Evolutionary conservation across 2,888 invertebrate species (phyloP).

Genomic region (Cordylochernes scorpioides): DNA sequence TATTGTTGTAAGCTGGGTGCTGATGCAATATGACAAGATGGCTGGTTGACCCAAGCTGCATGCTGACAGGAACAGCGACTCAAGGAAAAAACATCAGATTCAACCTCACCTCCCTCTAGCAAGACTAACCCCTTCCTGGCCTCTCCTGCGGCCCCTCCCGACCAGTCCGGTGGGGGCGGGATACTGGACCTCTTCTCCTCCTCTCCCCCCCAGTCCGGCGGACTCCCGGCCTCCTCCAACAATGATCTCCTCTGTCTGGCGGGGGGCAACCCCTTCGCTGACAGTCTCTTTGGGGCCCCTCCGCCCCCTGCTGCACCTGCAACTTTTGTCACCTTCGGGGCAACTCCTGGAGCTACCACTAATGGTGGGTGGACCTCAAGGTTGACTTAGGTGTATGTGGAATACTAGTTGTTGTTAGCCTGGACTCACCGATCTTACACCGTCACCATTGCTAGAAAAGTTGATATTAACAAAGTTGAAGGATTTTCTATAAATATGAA

Average conservation of each 20-base stretch:
- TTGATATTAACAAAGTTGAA: too few relatives aligned
- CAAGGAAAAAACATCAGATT: conserved; percentile 5
- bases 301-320: conserved; percentile 26
- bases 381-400: too few relatives aligned
- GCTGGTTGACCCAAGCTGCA: background rate
- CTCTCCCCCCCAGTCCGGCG: conserved; percentile 2
- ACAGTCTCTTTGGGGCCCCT: conserved; percentile 18
- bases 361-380: too few relatives aligned
- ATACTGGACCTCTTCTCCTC: conserved; percentile 13
- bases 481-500: too few relatives aligned
- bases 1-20: too few relatives aligned
- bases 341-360: conserved; percentile 3
- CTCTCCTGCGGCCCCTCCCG: conserved; percentile 7
- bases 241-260: conserved; percentile 57
- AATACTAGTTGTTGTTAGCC: too few relatives aligned
- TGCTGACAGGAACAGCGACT: conserved; percentile 10
- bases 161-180: conserved; percentile 4
- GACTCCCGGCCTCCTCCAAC: conserved; percentile 15
- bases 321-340: conserved; percentile 7
- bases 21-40: too few relatives aligned
- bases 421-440: too few relatives aligned
- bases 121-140: conserved; percentile 11
- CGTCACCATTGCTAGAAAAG: too few relatives aligned
- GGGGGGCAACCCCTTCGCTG: conserved; percentile 50
- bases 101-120: conserved; percentile 5